Base-by-base conservation (phyloP, 2,113 vertebrate species). In the Daboia siamensis region DNA sequence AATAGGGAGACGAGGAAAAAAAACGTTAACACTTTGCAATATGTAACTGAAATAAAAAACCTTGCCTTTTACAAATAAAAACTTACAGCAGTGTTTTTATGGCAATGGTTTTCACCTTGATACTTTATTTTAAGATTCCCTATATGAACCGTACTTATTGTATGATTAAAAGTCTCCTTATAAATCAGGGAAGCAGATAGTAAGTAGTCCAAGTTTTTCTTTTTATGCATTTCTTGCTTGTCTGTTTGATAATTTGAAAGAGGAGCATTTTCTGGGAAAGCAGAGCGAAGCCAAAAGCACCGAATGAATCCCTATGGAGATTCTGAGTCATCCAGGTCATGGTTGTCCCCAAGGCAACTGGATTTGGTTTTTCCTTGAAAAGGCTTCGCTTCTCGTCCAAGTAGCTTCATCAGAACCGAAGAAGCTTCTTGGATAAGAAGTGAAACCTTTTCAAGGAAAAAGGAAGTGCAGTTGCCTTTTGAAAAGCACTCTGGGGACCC, bases 201-300 rank as follows among this genome's bases (percentile, higher is more conserved):
- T 33, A 33, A 74, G 13, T 5, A 39, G 33, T 33, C n/a, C n/a
- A 80, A 39, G 69, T 9, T 39, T 11, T 39, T 39, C 39, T 80
- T 39, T 80, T 80, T 80, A 20, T 80, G 6, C 7, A 57, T 61
- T 46, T 33, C 90, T 93, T 92, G 96, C 97, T 54, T 96, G 93
- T 96, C 96, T 96, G 96, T 95, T 96, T 91, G 96, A 96, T 96
- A 93, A 93, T 96, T 95, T 95, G 95, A 96, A 96, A 95, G 88
- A 93, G 93, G 94, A 84, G 88, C 93, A 94, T 90, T 59, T 46
- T n/a, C 1, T n/a, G 24, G 44, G 88, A 51, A 69, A 64, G 48
- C 26, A 29, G 7, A 4, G 57, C 59, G 92, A 48, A 61, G 54
- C 90, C 90, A 94, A 92, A 6, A 69, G 8, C 89, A 95, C 88